These are phyloP conservation scores for Sebastolobus altivelis DNA, from an alignment of 2,797 vertebrate genomes.

Conservation along the genomic window DNA sequence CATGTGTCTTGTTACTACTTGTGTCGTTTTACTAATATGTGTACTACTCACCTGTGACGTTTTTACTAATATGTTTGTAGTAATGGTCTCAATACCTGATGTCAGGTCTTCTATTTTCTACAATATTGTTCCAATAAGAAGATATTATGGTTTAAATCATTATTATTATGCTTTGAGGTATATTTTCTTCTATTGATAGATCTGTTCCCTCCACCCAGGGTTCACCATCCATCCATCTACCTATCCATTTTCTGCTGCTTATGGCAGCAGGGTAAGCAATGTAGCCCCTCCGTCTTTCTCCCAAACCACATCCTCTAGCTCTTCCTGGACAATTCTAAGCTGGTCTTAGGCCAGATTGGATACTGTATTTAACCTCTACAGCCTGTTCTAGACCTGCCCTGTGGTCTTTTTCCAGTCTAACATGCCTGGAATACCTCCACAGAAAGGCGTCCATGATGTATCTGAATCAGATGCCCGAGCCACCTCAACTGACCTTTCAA, in stretches of 20 bases:
- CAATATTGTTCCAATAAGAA: background rate
- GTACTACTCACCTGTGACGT: no score
- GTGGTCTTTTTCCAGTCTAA: background rate
- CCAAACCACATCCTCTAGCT: background rate
- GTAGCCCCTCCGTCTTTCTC: background rate
- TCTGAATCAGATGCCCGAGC: background rate
- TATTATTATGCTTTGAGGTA: background rate
- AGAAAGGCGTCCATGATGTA: background rate
- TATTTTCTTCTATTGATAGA: background rate
- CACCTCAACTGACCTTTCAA: background rate
- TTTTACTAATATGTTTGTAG: no score
- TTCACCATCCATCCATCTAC: background rate
- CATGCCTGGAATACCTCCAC: background rate
- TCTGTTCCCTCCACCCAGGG: background rate
- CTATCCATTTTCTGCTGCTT: background rate
- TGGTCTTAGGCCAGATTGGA: background rate
- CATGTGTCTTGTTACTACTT: no score
- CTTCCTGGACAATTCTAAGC: background rate
- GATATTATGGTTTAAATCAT: background rate
- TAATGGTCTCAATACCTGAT: background rate
- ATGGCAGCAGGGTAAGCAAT: background rate
- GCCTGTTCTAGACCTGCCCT: background rate
- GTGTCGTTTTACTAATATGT: no score
- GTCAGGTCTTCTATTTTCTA: background rate
- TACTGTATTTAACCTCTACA: background rate